These are phyloP conservation scores for Zeuzera pyrina DNA, from an alignment of 2,888 invertebrate species.

Conservation along the genomic window DNA sequence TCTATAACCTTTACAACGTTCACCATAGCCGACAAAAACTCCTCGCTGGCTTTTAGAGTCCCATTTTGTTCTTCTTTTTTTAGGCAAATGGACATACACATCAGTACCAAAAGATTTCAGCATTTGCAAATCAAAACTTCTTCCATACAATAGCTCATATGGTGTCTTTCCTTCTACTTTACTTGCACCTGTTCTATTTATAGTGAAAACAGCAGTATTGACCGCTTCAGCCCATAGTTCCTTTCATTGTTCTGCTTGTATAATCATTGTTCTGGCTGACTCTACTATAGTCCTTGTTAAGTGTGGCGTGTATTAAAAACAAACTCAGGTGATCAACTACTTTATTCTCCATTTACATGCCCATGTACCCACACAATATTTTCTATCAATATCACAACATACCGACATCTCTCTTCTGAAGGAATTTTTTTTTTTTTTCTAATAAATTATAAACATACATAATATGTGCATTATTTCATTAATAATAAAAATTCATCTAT, in stretches of 20 bases:
- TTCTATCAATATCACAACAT: too few relatives aligned
- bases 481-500: too few relatives aligned
- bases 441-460: too few relatives aligned
- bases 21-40: background rate
- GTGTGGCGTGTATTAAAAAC: too few relatives aligned
- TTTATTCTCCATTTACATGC: too few relatives aligned
- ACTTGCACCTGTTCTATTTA: background rate
- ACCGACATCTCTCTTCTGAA: too few relatives aligned
- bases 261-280: background rate
- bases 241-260: background rate
- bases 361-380: too few relatives aligned
- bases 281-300: too few relatives aligned
- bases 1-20: background rate
- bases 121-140: background rate
- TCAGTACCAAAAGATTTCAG: background rate
- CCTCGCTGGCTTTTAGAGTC: background rate
- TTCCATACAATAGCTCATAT: background rate
- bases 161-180: background rate
- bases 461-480: too few relatives aligned
- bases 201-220: background rate
- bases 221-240: background rate
- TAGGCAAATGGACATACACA: background rate
- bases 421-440: too few relatives aligned
- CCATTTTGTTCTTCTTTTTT: background rate
- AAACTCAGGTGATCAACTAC: too few relatives aligned